These are phyloP conservation scores for Homarus gammarus DNA, from an alignment of 2,888 invertebrate species.

Conservation along the genomic window DNA sequence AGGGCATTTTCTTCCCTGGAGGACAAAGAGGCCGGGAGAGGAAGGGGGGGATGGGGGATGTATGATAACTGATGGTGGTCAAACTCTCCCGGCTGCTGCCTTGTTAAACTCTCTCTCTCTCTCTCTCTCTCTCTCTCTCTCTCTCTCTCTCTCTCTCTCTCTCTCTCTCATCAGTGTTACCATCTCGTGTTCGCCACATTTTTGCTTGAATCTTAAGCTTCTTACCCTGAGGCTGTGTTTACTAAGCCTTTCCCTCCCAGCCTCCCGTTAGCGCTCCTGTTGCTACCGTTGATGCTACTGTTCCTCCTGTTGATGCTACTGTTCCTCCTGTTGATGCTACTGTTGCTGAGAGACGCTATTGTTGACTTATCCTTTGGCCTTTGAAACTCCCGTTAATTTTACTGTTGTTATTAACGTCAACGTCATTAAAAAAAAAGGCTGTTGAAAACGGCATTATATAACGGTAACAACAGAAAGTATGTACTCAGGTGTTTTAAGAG, in stretches of 20 bases:
- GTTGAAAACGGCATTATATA: too few relatives aligned
- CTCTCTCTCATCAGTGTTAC: background rate
- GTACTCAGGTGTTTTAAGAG: too few relatives aligned
- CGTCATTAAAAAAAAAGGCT: too few relatives aligned
- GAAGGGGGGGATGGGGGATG: too few relatives aligned
- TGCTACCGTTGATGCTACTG: background rate
- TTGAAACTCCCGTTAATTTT: too few relatives aligned
- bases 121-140: background rate
- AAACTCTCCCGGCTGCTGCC: too few relatives aligned
- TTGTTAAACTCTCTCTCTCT: background rate
- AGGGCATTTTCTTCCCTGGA: too few relatives aligned
- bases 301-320: background rate
- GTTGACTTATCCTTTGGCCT: background rate
- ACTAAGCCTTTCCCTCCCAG: background rate
- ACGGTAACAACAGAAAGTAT: too few relatives aligned
- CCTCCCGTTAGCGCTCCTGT: background rate
- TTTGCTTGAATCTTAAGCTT: conserved; percentile 5
- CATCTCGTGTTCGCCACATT: conserved; percentile 9
- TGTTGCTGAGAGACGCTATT: background rate
- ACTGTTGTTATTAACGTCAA: too few relatives aligned
- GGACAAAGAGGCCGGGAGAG: too few relatives aligned
- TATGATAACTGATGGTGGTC: too few relatives aligned
- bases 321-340: background rate
- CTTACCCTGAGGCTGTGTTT: background rate
- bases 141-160: background rate